These are phyloP conservation scores for Apotomis betuletana DNA, from an alignment of 2,888 invertebrate species.

Conservation along the genomic window DNA sequence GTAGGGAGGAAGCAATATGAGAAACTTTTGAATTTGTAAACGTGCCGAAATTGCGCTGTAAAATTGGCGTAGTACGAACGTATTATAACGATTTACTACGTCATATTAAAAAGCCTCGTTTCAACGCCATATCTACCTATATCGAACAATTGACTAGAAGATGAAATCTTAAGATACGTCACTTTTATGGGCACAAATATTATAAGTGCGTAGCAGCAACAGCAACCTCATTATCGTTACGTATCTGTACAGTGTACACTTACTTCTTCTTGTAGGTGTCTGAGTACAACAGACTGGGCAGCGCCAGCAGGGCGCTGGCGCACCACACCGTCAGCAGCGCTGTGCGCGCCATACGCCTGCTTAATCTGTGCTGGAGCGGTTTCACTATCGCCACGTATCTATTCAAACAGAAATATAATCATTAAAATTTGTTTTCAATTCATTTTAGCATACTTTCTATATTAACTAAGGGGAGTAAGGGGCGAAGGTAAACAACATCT, in stretches of 20 bases:
- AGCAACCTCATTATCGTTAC: neutral
- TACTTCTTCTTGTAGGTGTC: conserved; percentile 89
- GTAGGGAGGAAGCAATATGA: conserved; percentile 8
- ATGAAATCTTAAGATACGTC: no score
- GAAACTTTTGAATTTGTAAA: conserved; percentile 21
- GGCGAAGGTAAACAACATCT: no score
- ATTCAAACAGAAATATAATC: neutral
- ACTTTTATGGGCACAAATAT: no score
- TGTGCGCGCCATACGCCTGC: conserved; percentile 88
- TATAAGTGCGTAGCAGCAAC: no score
- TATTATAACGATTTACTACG: no score
- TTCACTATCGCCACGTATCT: conserved; percentile 96
- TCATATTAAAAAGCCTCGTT: no score
- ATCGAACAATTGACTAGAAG: no score
- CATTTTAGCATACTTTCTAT: no score
- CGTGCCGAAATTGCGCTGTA: conserved; percentile 1
- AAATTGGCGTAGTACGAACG: neutral
- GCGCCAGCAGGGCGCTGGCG: conserved; percentile 88
- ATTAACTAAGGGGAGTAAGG: no score
- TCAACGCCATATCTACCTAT: no score
- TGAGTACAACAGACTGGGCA: conserved; percentile 92
- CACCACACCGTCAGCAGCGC: conserved; percentile 91
- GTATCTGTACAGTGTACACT: conserved; percentile 51
- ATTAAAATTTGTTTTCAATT: no score
- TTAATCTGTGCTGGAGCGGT: conserved; percentile 92